Conservation (phyloP, 2,797 vertebrate species). For the Muscicapa striata region DNA sequence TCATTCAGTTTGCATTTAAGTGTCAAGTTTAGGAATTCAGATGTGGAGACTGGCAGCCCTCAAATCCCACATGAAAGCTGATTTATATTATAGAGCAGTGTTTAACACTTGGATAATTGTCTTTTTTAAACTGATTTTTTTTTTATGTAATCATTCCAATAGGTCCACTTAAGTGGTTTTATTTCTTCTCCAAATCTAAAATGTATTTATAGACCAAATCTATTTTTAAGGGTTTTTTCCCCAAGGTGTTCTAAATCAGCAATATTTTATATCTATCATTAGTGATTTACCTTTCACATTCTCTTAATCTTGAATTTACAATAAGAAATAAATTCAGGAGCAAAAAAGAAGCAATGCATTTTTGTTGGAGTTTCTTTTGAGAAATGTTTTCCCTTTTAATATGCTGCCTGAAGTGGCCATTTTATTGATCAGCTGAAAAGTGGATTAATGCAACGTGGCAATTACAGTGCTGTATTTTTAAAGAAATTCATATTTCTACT, state of each 20-base stretch:
- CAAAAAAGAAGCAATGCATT: neutral
- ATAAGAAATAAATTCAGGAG: neutral
- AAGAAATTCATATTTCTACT: neutral
- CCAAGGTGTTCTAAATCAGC: neutral
- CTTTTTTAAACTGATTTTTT: neutral
- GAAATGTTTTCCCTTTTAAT: neutral
- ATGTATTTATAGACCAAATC: neutral
- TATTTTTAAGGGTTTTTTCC: fast-evolving
- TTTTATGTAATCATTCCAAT: neutral
- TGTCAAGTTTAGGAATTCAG: neutral
- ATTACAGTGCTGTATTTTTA: neutral
- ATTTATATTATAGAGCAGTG: neutral
- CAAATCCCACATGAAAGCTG: neutral
- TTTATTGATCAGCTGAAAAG: neutral
- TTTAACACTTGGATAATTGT: neutral
- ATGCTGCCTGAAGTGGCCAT: neutral
- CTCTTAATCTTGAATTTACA: neutral
- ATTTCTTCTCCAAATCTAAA: neutral
- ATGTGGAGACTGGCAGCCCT: neutral
- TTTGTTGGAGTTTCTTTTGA: neutral
- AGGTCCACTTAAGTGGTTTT: neutral
- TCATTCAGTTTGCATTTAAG: neutral
- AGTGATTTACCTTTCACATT: neutral
- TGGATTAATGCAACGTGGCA: neutral
- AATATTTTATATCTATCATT: neutral